A percentile compares a stretch with the other conserved stretches of the same genome.
phyloP scores from a whole-genome alignment of 2,888 invertebrate genomes.

The Noctua fimbriata region DNA sequence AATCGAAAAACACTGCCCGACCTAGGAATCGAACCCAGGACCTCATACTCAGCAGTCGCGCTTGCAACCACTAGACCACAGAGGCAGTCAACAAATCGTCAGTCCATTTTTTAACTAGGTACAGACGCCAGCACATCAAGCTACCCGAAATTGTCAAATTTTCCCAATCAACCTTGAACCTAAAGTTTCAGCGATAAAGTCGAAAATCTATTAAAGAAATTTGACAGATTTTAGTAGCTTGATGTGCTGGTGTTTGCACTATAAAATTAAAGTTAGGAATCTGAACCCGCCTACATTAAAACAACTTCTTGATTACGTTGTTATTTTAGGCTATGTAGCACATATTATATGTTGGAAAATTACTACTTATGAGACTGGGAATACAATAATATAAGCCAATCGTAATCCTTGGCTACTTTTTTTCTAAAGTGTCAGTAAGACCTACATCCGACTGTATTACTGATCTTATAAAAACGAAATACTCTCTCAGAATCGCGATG shows the following conservation, averaged over 20 bases:
- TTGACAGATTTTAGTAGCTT: neutral
- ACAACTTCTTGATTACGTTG: neutral
- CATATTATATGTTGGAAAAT: slow-evolving; percentile 3
- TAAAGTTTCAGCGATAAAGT: too few species aligned
- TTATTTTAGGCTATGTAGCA: slow-evolving; percentile 6
- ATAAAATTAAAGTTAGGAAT: neutral
- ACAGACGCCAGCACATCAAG: neutral
- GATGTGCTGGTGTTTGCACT: neutral
- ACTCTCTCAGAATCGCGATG: too few species aligned
- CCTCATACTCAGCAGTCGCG: neutral
- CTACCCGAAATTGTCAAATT: too few species aligned
- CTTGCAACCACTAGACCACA: neutral
- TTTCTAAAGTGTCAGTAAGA: too few species aligned
- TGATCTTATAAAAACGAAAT: too few species aligned
- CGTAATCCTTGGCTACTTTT: neutral
- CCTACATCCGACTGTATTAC: too few species aligned
- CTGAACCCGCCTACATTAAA: neutral
- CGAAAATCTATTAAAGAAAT: too few species aligned
- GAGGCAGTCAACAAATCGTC: neutral
- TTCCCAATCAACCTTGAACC: too few species aligned
- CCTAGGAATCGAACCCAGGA: neutral
- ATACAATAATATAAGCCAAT: neutral
- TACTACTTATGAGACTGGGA: neutral
- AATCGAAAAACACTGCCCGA: neutral
- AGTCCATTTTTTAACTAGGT: too few species aligned